These are phyloP conservation scores for Caenorhabditis sulstoni DNA, from an alignment of 2,888 invertebrate genomes.

Conservation along the genomic window DNA sequence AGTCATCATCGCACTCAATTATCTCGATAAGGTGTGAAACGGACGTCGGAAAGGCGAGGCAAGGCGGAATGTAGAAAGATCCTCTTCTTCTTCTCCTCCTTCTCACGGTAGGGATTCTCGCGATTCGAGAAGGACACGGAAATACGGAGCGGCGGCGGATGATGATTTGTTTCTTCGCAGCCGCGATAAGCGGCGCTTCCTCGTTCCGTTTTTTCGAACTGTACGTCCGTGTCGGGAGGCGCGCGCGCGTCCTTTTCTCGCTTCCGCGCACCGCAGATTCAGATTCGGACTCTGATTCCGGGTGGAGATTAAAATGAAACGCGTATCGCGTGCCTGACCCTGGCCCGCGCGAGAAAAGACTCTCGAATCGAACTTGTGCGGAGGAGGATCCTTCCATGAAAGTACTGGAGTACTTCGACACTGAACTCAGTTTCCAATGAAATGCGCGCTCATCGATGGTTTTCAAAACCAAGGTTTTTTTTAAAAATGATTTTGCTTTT, in stretches of 20 bases:
- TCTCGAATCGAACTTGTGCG: too few relatives aligned
- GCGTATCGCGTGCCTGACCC: too few relatives aligned
- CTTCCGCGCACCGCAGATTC: conserved; percentile 18
- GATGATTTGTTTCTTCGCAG: conserved; percentile 51
- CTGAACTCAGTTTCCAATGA: too few relatives aligned
- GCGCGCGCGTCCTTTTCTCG: conserved; percentile 8
- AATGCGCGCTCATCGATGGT: too few relatives aligned
- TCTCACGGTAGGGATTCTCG: too few relatives aligned
- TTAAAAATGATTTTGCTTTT: too few relatives aligned
- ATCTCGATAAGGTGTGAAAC: conserved; percentile 28
- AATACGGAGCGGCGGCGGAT: not conserved
- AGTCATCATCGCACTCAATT: conserved; percentile 26
- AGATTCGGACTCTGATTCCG: conserved; percentile 19
- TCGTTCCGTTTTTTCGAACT: conserved; percentile 29
- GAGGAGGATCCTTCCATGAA: too few relatives aligned
- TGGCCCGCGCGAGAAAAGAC: too few relatives aligned
- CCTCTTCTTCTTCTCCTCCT: not conserved
- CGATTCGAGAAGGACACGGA: conserved; percentile 3
- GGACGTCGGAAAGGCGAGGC: not conserved
- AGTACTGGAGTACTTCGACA: too few relatives aligned
- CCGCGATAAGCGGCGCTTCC: conserved; percentile 21
- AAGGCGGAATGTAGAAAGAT: not conserved
- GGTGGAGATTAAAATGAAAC: conserved; percentile 24
- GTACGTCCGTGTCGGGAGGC: conserved; percentile 17
- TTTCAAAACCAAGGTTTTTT: too few relatives aligned